Percentiles rank a stretch among this genome's conserved stretches.
phyloP scores from a whole-genome alignment of 37 sponge, comb jelly and placozoan genomes.

The Ephydatia muelleri region DNA sequence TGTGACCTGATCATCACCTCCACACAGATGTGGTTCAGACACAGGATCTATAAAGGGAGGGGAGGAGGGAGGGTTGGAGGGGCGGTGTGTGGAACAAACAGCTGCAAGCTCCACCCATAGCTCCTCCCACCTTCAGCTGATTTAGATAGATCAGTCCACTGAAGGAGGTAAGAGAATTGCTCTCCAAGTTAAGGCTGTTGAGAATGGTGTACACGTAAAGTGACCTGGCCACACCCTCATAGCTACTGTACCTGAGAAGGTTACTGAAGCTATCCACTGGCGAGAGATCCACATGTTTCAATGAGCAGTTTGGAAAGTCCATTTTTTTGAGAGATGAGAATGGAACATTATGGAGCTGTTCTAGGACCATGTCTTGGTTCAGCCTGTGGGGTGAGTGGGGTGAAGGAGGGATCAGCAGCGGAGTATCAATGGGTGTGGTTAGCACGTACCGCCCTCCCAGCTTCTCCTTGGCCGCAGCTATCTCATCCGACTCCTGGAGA shows the following conservation, averaged over 20 bases:
- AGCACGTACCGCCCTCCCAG: conserved; percentile 70
- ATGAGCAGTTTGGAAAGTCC: conserved; percentile 66
- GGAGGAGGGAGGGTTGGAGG: background rate
- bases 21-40: conserved; percentile 91
- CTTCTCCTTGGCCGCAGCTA: conserved; percentile 67
- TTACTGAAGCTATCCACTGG: conserved; percentile 53
- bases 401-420: background rate
- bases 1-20: conserved; percentile 40
- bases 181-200: conserved; percentile 89
- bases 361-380: conserved; percentile 78
- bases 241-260: conserved; percentile 67
- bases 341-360: conserved; percentile 52
- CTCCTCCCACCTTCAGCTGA: conserved; percentile 68
- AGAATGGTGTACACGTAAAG: background rate
- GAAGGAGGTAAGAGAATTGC: conserved; percentile 87
- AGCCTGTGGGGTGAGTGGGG: conserved; percentile 39
- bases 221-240: background rate
- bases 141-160: conserved; percentile 80
- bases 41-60: conserved; percentile 67
- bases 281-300: conserved; percentile 77
- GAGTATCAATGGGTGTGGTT: background rate
- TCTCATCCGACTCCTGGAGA: conserved; percentile 58
- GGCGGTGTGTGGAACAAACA: background rate
- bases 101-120: background rate
- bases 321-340: conserved; percentile 42